Percentiles rank a stretch among this genome's conserved stretches.
Evolutionary conservation across 2,888 invertebrate species (phyloP).

Genomic region (Cryptus viduatorius): DNA sequence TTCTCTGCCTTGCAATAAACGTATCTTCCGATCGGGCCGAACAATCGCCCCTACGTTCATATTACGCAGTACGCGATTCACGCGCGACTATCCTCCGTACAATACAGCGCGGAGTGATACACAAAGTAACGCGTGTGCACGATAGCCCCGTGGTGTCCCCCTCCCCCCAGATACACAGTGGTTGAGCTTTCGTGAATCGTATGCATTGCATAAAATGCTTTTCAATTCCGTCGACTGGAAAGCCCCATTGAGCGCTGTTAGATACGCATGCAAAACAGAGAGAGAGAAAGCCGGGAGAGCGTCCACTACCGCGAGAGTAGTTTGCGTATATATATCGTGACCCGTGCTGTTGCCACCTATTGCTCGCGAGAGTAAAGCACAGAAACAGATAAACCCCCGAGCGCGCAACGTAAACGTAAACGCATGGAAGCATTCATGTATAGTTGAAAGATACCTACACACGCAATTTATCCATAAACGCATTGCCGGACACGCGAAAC

Average conservation of each 20-base stretch:
- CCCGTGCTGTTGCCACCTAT: conserved; percentile 6
- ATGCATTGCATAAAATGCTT: conserved; percentile 78
- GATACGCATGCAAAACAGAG: conserved; percentile 81
- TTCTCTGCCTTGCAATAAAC: neutral
- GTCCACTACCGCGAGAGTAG: conserved; percentile 22
- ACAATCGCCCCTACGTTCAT: conserved; percentile 11
- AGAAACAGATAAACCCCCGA: conserved; percentile 23
- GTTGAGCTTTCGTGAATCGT: conserved; percentile 10
- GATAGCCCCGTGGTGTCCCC: conserved; percentile 30
- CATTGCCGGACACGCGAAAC: conserved; percentile 21
- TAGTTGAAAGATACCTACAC: conserved; percentile 57
- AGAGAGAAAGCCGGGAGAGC: conserved; percentile 37
- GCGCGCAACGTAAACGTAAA: conserved; percentile 21
- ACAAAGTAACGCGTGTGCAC: conserved; percentile 49
- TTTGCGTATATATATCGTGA: conserved; percentile 20
- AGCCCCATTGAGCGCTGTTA: conserved; percentile 77
- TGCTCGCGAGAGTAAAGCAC: conserved; percentile 26
- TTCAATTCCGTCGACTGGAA: conserved; percentile 81
- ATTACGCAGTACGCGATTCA: conserved; percentile 10
- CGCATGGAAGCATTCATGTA: conserved; percentile 54
- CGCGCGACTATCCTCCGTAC: conserved; percentile 10
- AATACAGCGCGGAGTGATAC: conserved; percentile 20
- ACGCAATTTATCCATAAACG: conserved; percentile 17
- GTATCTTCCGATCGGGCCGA: neutral
- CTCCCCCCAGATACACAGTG: conserved; percentile 1